These are phyloP conservation scores for Iguana delicatissima DNA, from an alignment of 2,797 vertebrate genomes.

Conservation along the genomic window DNA sequence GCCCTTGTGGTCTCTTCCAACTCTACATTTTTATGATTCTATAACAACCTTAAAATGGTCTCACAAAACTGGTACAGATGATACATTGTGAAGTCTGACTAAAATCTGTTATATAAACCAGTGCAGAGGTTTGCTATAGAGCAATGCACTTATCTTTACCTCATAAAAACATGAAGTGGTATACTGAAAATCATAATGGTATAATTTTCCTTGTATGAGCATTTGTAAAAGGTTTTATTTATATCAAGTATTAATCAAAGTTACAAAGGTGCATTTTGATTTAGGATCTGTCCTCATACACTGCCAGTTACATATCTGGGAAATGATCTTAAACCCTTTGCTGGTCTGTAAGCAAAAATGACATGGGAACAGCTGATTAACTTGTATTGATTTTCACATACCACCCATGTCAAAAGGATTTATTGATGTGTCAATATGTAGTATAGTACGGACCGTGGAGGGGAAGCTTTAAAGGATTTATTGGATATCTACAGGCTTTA, in stretches of 20 bases:
- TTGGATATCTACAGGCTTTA: constrained; percentile 88
- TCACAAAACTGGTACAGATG: too few relatives aligned
- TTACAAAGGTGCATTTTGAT: constrained; percentile 47
- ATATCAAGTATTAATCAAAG: constrained; percentile 65
- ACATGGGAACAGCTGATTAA: constrained; percentile 88
- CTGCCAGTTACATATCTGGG: constrained; percentile 78
- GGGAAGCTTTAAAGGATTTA: constrained; percentile 87
- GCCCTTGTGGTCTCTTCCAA: too few relatives aligned
- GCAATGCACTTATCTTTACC: constrained; percentile 12
- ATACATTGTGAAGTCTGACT: too few relatives aligned
- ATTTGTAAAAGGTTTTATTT: constrained; percentile 65
- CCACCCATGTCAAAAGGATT: constrained; percentile 91
- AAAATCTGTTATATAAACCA: too few relatives aligned
- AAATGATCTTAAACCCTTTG: constrained; percentile 80
- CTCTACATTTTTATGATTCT: too few relatives aligned
- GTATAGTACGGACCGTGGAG: constrained; percentile 79
- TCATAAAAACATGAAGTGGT: constrained; percentile 29
- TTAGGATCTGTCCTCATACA: constrained; percentile 76
- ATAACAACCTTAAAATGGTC: too few relatives aligned
- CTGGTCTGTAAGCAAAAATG: constrained; percentile 78
- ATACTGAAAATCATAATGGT: not conserved
- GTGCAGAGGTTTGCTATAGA: not conserved
- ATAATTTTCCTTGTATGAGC: constrained; percentile 32
- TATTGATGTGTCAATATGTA: constrained; percentile 92
- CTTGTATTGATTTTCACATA: constrained; percentile 93